Evolutionary conservation across 2,113 vertebrate genomes (phyloP).

Genomic region (Melospiza georgiana): DNA sequence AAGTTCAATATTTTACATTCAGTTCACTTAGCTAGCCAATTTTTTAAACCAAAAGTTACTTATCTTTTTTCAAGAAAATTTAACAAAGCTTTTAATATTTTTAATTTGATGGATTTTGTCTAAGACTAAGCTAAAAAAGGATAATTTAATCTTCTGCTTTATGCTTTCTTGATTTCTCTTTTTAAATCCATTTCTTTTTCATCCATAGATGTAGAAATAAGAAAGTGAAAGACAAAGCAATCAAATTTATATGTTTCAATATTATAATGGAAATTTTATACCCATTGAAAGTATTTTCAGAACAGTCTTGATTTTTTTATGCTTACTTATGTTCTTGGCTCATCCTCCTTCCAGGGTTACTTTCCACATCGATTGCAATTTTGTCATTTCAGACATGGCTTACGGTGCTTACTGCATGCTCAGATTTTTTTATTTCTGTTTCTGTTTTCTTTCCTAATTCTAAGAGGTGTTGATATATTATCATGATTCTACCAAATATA

Average conservation of each 20-base stretch:
- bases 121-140: not conserved
- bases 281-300: not conserved
- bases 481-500: not conserved
- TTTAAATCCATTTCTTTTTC: not conserved
- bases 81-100: not conserved
- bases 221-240: not conserved
- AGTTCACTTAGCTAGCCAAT: not conserved
- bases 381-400: not conserved
- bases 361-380: fast-evolving
- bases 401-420: not conserved
- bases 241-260: not conserved
- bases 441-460: not conserved
- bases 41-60: not conserved
- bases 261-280: not conserved
- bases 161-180: not conserved
- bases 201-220: not conserved
- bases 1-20: not conserved
- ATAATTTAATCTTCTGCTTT: not conserved
- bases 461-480: not conserved
- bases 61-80: not conserved
- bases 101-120: not conserved
- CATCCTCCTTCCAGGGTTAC: not conserved
- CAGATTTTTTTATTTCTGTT: not conserved
- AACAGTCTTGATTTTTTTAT: not conserved
- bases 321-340: not conserved